Conservation (phyloP, 2,113 vertebrate species). For the Forbesichthys agassizii region DNA sequence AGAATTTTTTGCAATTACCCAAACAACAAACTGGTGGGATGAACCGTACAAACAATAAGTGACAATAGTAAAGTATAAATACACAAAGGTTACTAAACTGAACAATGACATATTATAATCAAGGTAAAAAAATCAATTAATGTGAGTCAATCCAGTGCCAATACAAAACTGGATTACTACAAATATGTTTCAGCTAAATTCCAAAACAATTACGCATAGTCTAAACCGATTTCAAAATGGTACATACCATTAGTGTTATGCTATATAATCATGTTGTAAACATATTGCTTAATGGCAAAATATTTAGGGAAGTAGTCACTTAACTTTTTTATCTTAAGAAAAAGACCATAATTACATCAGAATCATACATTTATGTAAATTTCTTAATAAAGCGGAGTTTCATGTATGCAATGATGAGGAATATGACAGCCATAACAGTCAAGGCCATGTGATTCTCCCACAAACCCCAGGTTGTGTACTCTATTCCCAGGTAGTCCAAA, state of each 20-base stretch:
- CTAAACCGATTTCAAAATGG: too few species aligned
- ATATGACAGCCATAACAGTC: slow-evolving; percentile 78
- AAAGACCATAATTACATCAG: neutral
- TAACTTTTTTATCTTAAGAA: neutral
- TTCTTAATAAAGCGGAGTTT: slow-evolving; percentile 88
- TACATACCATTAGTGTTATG: too few species aligned
- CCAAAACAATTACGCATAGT: too few species aligned
- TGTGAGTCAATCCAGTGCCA: too few species aligned
- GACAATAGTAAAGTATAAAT: slow-evolving; percentile 5
- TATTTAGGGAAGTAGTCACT: neutral
- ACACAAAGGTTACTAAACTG: neutral
- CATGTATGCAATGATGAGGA: slow-evolving; percentile 84
- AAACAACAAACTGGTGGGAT: neutral
- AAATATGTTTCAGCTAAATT: too few species aligned
- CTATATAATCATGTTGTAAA: too few species aligned
- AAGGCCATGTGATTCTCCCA: slow-evolving; percentile 90
- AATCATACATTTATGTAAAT: slow-evolving; percentile 75
- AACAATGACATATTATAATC: too few species aligned
- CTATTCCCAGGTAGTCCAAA: slow-evolving; percentile 82
- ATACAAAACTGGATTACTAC: too few species aligned
- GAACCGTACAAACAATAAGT: neutral
- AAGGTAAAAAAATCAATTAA: too few species aligned
- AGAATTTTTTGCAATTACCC: too few species aligned
- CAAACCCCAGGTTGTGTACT: slow-evolving; percentile 81
- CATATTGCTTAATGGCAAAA: neutral